Base-by-base conservation (phyloP, 2,888 invertebrate genomes). In the Eupithecia abbreviata region DNA sequence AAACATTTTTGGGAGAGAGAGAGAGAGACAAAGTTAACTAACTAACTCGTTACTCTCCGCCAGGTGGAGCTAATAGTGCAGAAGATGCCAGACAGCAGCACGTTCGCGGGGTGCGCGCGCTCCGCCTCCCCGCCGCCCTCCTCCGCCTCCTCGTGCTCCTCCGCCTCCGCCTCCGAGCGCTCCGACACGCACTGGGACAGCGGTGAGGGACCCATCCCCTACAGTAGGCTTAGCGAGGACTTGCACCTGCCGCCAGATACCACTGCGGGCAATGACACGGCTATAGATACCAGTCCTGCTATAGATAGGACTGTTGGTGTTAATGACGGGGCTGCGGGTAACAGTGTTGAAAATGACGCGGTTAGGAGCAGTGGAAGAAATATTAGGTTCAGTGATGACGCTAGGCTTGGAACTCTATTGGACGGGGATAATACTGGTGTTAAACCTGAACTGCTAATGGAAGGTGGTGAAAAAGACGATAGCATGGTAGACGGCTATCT, bases 101-200 rank as follows among this genome's bases (percentile, higher is more conserved):
- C 88, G 80, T 94, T 90, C 89, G 84, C 84, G 18, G n/a, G 51
- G 47, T 77, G 79, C 80, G 82, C 83, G 83, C 85, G 75, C 45
- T 85, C 90, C 72, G 85, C 90, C 73, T 90, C 91, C 77, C 87
- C 89, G 88, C 89, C 45, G 30, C 47, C 90, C 87, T 91, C 90
- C 87, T 88, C 89, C 81, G 92, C 93, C 90, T 85, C 89, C 80
- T 41, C 66, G 7, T 41, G 15, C 42, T 42, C 66, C 42, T 88
- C 90, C 87, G 91, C 90, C 88, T 88, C 89, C 82, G 92, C 93
- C 90, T 85, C 89, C 80, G 90, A 91, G 87, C 87, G 62, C 18
- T 62, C 90, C 82, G 92, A 93, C 85, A 96, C 95, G 86, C 96
- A 96, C 90, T 97, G 97, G 97, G 97, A 97, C 95, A 97, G 97